These are phyloP conservation scores for Brachyistius frenatus DNA, from an alignment of 2,113 vertebrate species.

Conservation along the genomic window DNA sequence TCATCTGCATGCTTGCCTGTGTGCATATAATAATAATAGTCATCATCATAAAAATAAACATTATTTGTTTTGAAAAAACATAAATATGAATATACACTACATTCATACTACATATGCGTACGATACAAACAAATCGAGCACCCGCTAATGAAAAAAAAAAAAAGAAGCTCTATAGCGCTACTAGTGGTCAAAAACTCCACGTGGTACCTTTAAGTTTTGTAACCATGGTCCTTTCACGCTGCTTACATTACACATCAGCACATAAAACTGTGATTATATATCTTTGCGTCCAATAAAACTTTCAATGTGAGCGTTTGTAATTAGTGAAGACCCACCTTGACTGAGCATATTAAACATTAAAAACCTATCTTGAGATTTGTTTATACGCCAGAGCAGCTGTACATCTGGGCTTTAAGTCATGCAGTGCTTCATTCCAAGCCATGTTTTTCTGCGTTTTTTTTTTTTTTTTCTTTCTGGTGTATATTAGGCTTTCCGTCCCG, in stretches of 20 bases:
- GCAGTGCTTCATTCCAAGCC: slow-evolving; percentile 1
- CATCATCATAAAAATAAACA: too few relatives aligned
- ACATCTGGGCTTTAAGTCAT: not conserved
- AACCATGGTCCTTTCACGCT: not conserved
- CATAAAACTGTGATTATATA: not conserved
- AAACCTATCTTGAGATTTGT: not conserved
- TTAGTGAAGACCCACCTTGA: not conserved
- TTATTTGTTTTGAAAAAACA: too few relatives aligned
- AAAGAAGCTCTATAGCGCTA: too few relatives aligned
- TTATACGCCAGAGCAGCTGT: not conserved
- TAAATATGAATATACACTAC: too few relatives aligned
- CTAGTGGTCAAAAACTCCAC: too few relatives aligned
- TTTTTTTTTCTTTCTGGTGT: slow-evolving; percentile 13
- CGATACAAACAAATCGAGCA: too few relatives aligned
- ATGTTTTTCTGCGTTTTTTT: slow-evolving; percentile 3
- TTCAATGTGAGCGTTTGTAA: too few relatives aligned
- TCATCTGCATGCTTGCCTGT: too few relatives aligned
- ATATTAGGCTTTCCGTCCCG: slow-evolving; percentile 32
- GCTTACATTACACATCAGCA: not conserved
- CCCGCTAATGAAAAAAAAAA: too few relatives aligned
- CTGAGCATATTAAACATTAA: not conserved
- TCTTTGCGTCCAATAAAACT: not conserved
- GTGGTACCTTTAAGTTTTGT: too few relatives aligned
- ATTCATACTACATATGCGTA: too few relatives aligned
- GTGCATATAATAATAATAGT: too few relatives aligned